These are phyloP conservation scores for Astur gentilis DNA, from an alignment of 2,113 vertebrate genomes.

Conservation along the genomic window DNA sequence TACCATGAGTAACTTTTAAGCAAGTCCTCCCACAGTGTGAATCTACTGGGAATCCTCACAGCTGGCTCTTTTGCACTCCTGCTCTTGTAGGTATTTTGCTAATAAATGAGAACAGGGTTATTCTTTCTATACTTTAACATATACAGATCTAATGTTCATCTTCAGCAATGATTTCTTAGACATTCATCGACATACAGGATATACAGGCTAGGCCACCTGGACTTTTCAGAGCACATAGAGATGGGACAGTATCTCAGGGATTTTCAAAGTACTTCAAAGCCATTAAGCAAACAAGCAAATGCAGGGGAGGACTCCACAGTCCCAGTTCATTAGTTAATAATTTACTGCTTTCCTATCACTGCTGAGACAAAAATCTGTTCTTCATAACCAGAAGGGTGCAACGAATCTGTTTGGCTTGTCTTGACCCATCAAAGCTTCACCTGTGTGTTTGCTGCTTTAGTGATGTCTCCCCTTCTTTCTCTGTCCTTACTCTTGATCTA, in stretches of 20 bases:
- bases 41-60: not conserved
- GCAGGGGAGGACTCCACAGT: fast-evolving
- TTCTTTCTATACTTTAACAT: not conserved
- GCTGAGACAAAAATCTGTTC: not conserved
- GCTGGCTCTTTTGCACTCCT: not conserved
- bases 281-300: not conserved
- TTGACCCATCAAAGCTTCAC: not conserved
- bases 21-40: not conserved
- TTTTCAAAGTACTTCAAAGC: not conserved
- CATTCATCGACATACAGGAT: not conserved
- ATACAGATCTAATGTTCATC: not conserved
- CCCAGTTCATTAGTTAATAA: not conserved
- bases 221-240: not conserved
- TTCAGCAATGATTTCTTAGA: not conserved
- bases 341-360: not conserved
- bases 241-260: not conserved
- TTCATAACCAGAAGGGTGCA: not conserved
- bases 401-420: not conserved
- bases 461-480: not conserved
- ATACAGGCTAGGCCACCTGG: not conserved
- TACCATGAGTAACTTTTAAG: not conserved
- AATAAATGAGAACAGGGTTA: not conserved
- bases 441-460: not conserved
- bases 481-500: not conserved
- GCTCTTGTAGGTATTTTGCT: not conserved